Conservation (phyloP, 2,797 vertebrate genomes). For the Chloroceryle inda region DNA sequence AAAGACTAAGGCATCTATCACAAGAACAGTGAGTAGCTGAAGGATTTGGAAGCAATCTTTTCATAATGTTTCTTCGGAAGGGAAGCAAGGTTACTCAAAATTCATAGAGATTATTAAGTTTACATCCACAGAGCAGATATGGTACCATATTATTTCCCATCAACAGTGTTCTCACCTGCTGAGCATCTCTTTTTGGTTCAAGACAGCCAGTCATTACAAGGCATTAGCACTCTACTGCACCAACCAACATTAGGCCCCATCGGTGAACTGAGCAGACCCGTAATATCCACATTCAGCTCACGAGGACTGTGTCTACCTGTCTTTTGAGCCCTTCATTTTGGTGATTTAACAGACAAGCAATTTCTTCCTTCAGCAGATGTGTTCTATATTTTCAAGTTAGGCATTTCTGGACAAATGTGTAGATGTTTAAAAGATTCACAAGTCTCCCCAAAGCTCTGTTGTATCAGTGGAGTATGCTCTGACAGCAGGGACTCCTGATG, state of each 20-base stretch:
- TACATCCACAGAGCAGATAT: constrained; percentile 58
- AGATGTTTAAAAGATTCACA: constrained; percentile 63
- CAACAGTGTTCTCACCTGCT: constrained; percentile 15
- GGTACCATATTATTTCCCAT: constrained; percentile 25
- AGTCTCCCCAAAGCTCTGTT: constrained; percentile 34
- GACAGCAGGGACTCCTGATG: constrained; percentile 53
- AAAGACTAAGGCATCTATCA: constrained; percentile 75
- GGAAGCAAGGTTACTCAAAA: constrained; percentile 75
- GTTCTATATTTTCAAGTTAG: constrained; percentile 52
- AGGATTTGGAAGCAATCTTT: constrained; percentile 79
- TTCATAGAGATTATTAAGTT: constrained; percentile 80
- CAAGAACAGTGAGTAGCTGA: constrained; percentile 59
- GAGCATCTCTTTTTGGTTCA: constrained; percentile 55
- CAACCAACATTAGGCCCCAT: constrained; percentile 44
- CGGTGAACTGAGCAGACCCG: constrained; percentile 16
- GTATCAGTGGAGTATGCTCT: neutral
- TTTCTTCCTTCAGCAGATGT: constrained; percentile 67
- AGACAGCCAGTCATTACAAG: constrained; percentile 54
- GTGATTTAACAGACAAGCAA: constrained; percentile 59
- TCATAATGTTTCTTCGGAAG: constrained; percentile 73
- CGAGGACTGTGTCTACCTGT: neutral
- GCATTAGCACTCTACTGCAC: constrained; percentile 43
- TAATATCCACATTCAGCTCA: neutral
- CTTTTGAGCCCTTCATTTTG: constrained; percentile 8
- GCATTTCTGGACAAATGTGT: constrained; percentile 43